A percentile compares a stretch with the other conserved stretches of the same genome.
Evolutionary conservation across 2,888 invertebrate species (phyloP).

Genomic region (Thera britannica): DNA sequence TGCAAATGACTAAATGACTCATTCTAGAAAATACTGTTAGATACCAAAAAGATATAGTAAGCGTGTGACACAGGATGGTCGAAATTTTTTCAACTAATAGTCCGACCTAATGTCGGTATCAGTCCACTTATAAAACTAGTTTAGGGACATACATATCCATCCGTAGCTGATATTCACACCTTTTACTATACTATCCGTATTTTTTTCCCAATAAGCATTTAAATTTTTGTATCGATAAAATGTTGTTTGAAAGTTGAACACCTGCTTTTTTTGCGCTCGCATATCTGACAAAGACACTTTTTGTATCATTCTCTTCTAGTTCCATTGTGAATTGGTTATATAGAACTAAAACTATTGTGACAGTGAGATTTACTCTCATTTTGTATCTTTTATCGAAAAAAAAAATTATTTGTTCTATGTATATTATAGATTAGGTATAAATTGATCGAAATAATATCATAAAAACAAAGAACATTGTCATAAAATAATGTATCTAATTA

Average conservation of each 20-base stretch:
- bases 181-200: slow-evolving; percentile 23
- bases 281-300: slow-evolving; percentile 10
- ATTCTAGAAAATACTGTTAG: slow-evolving; percentile 47
- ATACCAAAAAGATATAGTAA: slow-evolving; percentile 29
- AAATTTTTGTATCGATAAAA: slow-evolving; percentile 47
- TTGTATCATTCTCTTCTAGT: not conserved
- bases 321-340: too few species aligned
- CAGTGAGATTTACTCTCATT: too few species aligned
- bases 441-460: too few species aligned
- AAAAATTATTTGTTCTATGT: too few species aligned
- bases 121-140: slow-evolving; percentile 35
- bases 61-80: slow-evolving; percentile 27
- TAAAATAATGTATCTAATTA: too few species aligned
- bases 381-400: too few species aligned
- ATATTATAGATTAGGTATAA: too few species aligned
- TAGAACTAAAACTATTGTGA: too few species aligned
- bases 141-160: slow-evolving; percentile 28
- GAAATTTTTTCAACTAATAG: slow-evolving; percentile 25
- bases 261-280: slow-evolving; percentile 39
- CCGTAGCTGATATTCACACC: slow-evolving; percentile 17
- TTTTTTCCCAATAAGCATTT: slow-evolving; percentile 35
- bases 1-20: slow-evolving; percentile 42
- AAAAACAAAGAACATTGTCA: too few species aligned
- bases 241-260: slow-evolving; percentile 46
- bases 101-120: slow-evolving; percentile 14